Percentiles rank a stretch among this genome's conserved stretches.
These are phyloP conservation scores for Pachyrhynchus sulphureomaculatus DNA, from an alignment of 1,140 invertebrate genomes.

Conservation along the genomic window DNA sequence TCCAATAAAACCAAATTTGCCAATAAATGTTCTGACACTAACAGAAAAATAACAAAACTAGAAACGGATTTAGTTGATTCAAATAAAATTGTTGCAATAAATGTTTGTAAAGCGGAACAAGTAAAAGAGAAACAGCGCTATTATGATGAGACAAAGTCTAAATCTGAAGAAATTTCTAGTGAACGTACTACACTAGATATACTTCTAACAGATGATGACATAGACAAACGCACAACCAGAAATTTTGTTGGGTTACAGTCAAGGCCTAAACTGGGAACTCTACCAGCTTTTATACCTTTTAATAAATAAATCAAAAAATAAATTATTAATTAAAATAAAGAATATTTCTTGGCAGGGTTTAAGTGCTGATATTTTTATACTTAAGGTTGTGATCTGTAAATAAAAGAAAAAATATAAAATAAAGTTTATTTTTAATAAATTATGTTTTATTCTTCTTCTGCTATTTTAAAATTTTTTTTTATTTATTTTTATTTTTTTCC, in stretches of 20 bases:
- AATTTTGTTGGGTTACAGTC: conserved; percentile 27
- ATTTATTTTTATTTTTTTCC: no score
- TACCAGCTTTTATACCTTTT: conserved; percentile 49
- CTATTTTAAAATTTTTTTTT: no score
- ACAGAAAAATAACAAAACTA: conserved; percentile 15
- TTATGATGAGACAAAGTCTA: conserved; percentile 20
- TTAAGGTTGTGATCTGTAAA: no score
- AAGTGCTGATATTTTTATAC: no score
- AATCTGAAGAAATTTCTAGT: conserved; percentile 14
- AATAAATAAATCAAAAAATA: background rate
- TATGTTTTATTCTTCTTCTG: no score
- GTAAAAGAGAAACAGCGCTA: background rate
- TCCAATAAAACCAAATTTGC: conserved; percentile 38
- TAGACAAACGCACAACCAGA: conserved; percentile 1
- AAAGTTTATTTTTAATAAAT: no score
- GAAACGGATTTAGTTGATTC: conserved; percentile 12
- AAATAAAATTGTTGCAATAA: conserved; percentile 10
- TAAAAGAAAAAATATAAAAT: no score
- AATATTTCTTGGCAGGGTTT: no score
- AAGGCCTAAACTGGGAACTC: conserved; percentile 42
- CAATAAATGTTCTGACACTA: conserved; percentile 36
- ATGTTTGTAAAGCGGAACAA: conserved; percentile 8
- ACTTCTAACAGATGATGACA: conserved; percentile 9
- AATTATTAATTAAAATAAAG: conserved; percentile 29
- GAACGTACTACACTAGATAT: conserved; percentile 17